Evolutionary conservation across 2,888 invertebrate genomes (phyloP), one percentile per base, ranked within the genome.

Genomic region (Thalpophila matura): DNA sequence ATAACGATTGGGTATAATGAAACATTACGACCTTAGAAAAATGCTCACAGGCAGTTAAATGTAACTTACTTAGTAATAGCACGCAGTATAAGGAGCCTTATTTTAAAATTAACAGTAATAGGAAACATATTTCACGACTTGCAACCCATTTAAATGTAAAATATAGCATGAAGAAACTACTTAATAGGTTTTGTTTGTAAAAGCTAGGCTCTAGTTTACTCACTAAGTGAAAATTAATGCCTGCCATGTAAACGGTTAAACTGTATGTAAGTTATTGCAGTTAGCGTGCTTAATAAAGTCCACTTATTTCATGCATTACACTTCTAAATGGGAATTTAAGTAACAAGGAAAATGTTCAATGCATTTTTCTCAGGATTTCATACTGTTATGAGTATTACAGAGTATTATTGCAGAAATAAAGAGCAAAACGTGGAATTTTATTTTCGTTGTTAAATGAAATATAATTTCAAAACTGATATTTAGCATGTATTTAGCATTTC

Each of bases 301-400:
- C 22, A 70, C 14, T 49, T 49, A 69, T 49, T 68, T 18, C 7
- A n/a, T 27, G 37, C 6, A 2, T 58, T 29, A 14, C 5, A 24
- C 20, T 35, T 12, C 29, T 27, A 37, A 60, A 70, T 49, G 22
- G 3, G 18, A 29, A 46, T 68, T 14, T 58, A 68, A 46, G 31
- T 31, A 37, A 37, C 40, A 16, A 10, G 20, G 10, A 14, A 10
- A 29, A 46, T 40, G 31, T 33, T 12, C n/a, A 43, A 43, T 47
- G 10, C 27, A 16, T n/a, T 43, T 22, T 68, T 26, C n/a, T 12
- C 9, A 38, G 43, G 26, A 33, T 33, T 18, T 31, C 26, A 10
- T 5, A 10, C n/a, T 9, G 10, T n/a, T 26, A 40, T 26, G n/a
- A 33, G 1, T 45, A 22, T 16, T 4, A 40, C 7, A 5, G 3